These are phyloP conservation scores for Limnephilus rhombicus DNA, from an alignment of 2,888 invertebrate genomes.

Conservation along the genomic window DNA sequence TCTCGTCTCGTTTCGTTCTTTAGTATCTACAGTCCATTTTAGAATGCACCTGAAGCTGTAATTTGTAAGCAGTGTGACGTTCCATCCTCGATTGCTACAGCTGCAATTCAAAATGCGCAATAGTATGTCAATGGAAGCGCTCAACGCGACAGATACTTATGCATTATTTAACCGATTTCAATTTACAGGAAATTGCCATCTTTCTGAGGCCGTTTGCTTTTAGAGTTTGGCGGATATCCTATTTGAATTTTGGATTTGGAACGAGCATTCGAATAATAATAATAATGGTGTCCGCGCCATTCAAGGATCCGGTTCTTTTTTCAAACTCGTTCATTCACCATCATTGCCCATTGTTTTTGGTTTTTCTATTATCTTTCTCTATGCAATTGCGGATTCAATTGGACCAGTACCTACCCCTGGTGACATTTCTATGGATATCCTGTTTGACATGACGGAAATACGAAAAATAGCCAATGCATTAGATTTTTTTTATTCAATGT, in stretches of 20 bases:
- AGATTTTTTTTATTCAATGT: background rate
- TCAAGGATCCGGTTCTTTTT: background rate
- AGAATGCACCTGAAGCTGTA: too few species aligned
- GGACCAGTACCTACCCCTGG: background rate
- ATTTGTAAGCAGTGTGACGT: background rate
- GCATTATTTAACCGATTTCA: background rate
- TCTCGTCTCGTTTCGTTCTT: too few species aligned
- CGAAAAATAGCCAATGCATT: background rate
- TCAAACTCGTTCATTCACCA: background rate
- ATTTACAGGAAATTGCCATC: background rate
- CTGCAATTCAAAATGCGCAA: background rate
- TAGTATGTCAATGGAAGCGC: background rate
- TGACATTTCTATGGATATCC: conserved; percentile 1
- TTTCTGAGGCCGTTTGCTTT: background rate
- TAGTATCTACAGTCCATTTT: too few species aligned
- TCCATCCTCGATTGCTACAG: background rate
- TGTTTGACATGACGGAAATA: conserved; percentile 1
- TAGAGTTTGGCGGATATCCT: conserved; percentile 13
- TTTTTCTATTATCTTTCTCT: background rate
- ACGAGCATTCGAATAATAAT: conserved; percentile 10
- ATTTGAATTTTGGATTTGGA: conserved; percentile 17
- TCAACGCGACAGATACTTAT: background rate
- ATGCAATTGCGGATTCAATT: conserved; percentile 1
- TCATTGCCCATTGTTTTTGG: background rate
- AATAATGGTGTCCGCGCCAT: background rate